Base-by-base conservation (phyloP, 1,140 invertebrate species). In the Bemisia tabaci region DNA sequence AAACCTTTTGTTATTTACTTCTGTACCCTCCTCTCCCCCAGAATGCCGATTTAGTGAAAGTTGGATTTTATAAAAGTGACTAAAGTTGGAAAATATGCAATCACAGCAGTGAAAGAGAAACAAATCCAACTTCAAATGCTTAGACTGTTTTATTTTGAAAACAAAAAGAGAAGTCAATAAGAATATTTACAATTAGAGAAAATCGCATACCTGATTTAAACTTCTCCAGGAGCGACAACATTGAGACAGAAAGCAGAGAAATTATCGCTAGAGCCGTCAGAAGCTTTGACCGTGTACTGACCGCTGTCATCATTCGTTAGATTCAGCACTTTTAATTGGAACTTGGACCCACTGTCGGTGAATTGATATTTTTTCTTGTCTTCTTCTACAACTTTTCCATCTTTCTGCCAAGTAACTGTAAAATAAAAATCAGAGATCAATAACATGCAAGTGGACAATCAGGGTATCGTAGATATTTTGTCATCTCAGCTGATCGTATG, bases 201-300 rank as follows among this genome's bases (percentile, higher is more conserved):
- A 17, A 9, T 48, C 5, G 17, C 33, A 9, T 48, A 48, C 33
- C 33, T 23, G 17, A 2, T 23, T 65, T 65, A 65, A 22, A 65
- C 39, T 58, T 65, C 64, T 22, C 33, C 64, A 12, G 39, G 39
- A 2, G 58, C 5, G 25, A 70, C 64, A 60, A 94, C 89, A 79
- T 95, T 95, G 2, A 94, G 80, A 39, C 92, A 90, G 81, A 95
- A 95, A 69, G 92, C 87, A 59, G 89, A 84, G 33, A 85, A 81
- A 62, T 85, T 84, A 76, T 93, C 91, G 65, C 87, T 87, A 75
- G 92, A 92, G 73, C 89, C 89, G 71, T 88, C 87, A 27, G 87
- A 85, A n/a, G 89, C 91, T 73, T 88, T 89, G 2, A 92, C 91
- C 68, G 87, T 82, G 78, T 97, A 97, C 76, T 94, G 92, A 26